Base-by-base conservation (phyloP, 2,113 vertebrate genomes). In the Pleuronectes platessa region DNA sequence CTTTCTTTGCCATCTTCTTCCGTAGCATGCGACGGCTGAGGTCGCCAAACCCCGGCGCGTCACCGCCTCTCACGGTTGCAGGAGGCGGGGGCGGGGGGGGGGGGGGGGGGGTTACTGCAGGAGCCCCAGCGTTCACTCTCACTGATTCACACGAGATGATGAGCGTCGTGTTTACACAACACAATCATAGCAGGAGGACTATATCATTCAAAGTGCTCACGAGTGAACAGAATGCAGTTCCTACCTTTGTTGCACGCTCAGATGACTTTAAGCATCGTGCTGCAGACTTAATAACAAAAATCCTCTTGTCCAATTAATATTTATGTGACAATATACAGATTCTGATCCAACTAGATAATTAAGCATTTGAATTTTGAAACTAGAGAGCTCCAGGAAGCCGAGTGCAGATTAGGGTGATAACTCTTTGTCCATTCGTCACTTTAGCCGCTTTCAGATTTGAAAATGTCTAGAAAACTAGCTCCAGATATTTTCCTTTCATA, bases 11-110 rank as follows among this genome's bases (percentile, higher is more conserved):
- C 78, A 94, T 94, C 93, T 92, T 75, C 81, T 74, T 81, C 84
- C 69, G 53, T 94, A 91, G 91, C 94, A 91, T 95, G 94, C 94
- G 60, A 94, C 83, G 73, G 86, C 65, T 65, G 83, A 83, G 82
- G 58, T 53, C 5, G 20, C 51, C 66, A 45, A 58, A 42, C 58
- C 13, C 71, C 47, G 23, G 53, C 51, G 35, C 42, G 70, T 59
- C 79, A 14, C 78, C 74, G 75, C 82, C 54, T 72, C 80, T 71
- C 15, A 12, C 81, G 51, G 70, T 51, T 9, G 71, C 78, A 87
- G 72, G 89, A 90, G 86, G 81, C 61, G 7, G 49, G 31, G 31
- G 31, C 0, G 31, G 0, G 31, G 35, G 35, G 1, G 31, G 31
- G 31, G 5, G 31, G 0, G 31, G 35, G 35, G 1, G 59, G 63